Evolutionary conservation across 2,113 vertebrate species (phyloP).

Genomic region (Tympanuchus pallidicinctus): DNA sequence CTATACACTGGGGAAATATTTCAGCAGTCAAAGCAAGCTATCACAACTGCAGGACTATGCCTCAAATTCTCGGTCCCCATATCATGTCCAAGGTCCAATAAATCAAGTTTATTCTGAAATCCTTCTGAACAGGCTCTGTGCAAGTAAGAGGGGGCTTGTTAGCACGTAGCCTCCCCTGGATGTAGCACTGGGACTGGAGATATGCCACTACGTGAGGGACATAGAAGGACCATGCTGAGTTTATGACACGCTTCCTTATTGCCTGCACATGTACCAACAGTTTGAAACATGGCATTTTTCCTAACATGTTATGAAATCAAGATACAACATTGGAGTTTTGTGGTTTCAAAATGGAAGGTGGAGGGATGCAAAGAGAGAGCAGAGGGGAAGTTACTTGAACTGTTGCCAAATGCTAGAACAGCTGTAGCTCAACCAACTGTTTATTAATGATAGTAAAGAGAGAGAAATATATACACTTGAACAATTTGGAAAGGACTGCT

Average conservation of each 20-base stretch:
- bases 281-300: not conserved
- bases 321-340: not conserved
- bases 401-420: conserved; percentile 57
- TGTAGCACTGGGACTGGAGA: not conserved
- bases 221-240: not conserved
- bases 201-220: not conserved
- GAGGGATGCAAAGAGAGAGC: conserved; percentile 14
- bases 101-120: conserved; percentile 97
- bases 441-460: conserved; percentile 20
- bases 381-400: conserved; percentile 57
- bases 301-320: conserved; percentile 51
- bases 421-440: conserved; percentile 41
- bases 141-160: conserved; percentile 34
- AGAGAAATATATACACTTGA: conserved; percentile 40
- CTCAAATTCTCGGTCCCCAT: conserved; percentile 77
- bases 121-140: conserved; percentile 92
- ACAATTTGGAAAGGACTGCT: not conserved
- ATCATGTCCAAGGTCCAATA: conserved; percentile 90
- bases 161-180: conserved; percentile 27
- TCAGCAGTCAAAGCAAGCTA: conserved; percentile 62
- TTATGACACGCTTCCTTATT: not conserved
- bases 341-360: conserved; percentile 57
- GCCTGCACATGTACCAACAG: not conserved
- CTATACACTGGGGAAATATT: conserved; percentile 68
- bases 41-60: conserved; percentile 58